Base-by-base conservation (phyloP, 2,888 invertebrate species). In the Protodeltote pygarga region DNA sequence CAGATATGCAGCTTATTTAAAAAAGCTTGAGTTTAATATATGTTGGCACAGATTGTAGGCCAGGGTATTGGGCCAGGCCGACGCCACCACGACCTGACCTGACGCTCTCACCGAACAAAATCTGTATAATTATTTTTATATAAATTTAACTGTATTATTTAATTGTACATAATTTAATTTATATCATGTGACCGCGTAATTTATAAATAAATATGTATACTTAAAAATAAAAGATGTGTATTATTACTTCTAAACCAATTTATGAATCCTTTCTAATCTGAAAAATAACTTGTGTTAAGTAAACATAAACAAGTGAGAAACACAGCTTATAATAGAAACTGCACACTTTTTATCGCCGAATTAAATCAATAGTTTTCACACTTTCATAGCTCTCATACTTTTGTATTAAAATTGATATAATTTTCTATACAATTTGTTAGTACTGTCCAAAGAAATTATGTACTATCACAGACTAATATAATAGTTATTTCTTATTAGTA, bases 201-300 rank as follows among this genome's bases (percentile, higher is more conserved):
- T 90, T 90, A 90, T 85, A 80, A 91, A 91, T 90, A 92, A 90
- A 91, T 91, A 90, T 90, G 85, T 90, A 90, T 90, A 89, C 83
- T 77, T 82, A 86, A 89, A 88, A 89, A 85, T 83, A 63, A 50
- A 14, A 27, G 5, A n/a, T 11, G 52, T 68, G 65, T 85, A 84
- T 85, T 60, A 79, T 82, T 85, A n/a, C 73, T 15, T 8, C 4
- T 21, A 38, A 16, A 9, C 6, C 11, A 24, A 38, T 19, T 28
- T 10, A 33, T n/a, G n/a, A n/a, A n/a, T n/a, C 3, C 17, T 17
- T 9, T 34, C 8, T 32, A 34, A 31, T 28, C 9, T 15, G 5
- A n/a, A n/a, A n/a, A n/a, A n/a, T n/a, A n/a, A n/a, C n/a, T n/a
- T n/a, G n/a, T n/a, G n/a, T n/a, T n/a, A n/a, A n/a, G n/a, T n/a